A percentile compares a stretch with the other conserved stretches of the same genome.
These are phyloP conservation scores for Chaetura pelagica DNA, from an alignment of 2,113 vertebrate species.

Conservation along the genomic window DNA sequence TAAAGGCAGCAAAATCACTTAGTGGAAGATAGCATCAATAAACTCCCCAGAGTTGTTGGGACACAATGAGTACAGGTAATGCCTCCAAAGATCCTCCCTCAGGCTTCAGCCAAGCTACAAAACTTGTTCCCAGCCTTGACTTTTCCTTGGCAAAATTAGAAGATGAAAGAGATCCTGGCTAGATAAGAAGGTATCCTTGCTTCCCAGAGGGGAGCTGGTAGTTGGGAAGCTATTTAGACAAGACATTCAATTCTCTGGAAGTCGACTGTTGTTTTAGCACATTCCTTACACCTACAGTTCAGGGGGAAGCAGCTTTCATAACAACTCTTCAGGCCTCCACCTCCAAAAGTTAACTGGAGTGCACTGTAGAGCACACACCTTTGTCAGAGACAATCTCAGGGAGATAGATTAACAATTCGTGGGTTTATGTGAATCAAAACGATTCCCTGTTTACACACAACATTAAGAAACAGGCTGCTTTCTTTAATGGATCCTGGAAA, in stretches of 20 bases:
- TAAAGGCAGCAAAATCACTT: neutral
- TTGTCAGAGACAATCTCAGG: neutral
- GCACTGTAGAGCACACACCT: neutral
- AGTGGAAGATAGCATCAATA: neutral
- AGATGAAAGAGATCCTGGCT: neutral
- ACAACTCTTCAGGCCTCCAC: neutral
- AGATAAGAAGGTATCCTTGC: neutral
- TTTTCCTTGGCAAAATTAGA: neutral
- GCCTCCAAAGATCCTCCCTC: rapidly evolving
- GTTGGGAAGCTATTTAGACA: conserved; percentile 17
- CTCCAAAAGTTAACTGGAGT: neutral
- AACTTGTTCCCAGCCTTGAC: neutral
- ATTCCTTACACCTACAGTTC: neutral
- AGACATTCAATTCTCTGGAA: neutral
- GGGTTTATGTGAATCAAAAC: neutral
- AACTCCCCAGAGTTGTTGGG: neutral
- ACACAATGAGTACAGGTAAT: neutral
- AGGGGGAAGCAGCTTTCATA: neutral
- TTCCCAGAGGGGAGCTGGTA: neutral
- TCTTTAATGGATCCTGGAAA: neutral
- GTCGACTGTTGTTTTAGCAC: neutral
- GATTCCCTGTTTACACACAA: neutral
- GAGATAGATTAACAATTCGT: neutral
- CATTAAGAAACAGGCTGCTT: neutral
- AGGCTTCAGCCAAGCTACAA: neutral